Conservation (phyloP, 1,140 invertebrate genomes). For the Drosophila athabasca region DNA sequence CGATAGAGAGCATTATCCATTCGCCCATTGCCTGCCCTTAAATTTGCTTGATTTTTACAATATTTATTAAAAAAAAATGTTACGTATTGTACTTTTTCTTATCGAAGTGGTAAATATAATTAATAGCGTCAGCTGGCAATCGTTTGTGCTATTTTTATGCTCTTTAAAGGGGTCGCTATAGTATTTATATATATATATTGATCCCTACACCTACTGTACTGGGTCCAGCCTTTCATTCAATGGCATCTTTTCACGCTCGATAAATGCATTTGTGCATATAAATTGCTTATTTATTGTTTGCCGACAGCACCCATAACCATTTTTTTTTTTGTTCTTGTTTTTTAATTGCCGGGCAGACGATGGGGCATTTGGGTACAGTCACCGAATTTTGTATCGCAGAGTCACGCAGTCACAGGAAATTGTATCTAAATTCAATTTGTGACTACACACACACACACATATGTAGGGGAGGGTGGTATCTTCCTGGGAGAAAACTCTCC, state of each 20-base stretch:
- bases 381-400: constrained; percentile 11
- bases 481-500: constrained; percentile 29
- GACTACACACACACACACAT: constrained; percentile 51
- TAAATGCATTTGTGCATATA: constrained; percentile 77
- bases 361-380: background rate
- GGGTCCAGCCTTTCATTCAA: constrained; percentile 26
- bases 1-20: too few relatives aligned
- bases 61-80: background rate
- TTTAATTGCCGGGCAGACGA: constrained; percentile 52
- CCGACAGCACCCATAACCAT: constrained; percentile 4
- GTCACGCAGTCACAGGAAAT: constrained; percentile 78
- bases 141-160: constrained; percentile 24
- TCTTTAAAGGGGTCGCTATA: constrained; percentile 22
- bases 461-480: constrained; percentile 10
- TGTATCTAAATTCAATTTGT: constrained; percentile 81
- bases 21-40: too few relatives aligned
- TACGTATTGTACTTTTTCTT: constrained; percentile 18
- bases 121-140: constrained; percentile 46
- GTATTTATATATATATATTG: constrained; percentile 14
- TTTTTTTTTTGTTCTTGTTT: constrained; percentile 16
- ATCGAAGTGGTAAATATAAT: constrained; percentile 49
- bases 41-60: too few relatives aligned
- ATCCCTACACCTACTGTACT: constrained; percentile 10
- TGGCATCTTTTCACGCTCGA: constrained; percentile 56
- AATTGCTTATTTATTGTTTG: constrained; percentile 77